phyloP scores from a whole-genome alignment of 2,113 vertebrate genomes.

The Ornithorhynchus anatinus region DNA sequence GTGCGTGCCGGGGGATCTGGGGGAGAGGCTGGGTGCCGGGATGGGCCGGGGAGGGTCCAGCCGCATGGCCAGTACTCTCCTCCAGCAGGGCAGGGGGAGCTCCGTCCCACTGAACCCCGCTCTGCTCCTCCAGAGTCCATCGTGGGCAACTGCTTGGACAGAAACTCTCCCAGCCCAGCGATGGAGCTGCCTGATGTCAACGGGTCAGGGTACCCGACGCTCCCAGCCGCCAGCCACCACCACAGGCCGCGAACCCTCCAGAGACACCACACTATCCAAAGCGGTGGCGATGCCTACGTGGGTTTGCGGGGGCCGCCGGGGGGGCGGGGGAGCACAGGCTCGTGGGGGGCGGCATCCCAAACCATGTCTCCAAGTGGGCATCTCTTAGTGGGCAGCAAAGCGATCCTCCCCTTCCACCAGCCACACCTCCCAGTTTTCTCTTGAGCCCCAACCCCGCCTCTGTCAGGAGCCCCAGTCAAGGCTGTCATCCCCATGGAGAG shows the following conservation, averaged over 20 bases:
- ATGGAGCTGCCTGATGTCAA: constrained; percentile 91
- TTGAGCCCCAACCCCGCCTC: no score
- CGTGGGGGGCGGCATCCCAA: rapidly evolving
- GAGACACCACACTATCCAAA: constrained; percentile 98
- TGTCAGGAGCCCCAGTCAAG: no score
- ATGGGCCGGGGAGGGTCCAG: not conserved
- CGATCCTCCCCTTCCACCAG: not conserved
- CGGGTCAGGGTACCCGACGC: constrained; percentile 77
- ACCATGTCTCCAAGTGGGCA: not conserved
- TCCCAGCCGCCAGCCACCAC: constrained; percentile 72
- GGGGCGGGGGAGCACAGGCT: no score
- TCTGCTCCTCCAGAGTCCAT: constrained; percentile 64
- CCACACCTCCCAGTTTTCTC: not conserved
- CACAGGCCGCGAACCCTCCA: constrained; percentile 86
- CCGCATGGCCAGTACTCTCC: rapidly evolving
- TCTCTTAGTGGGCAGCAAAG: rapidly evolving
- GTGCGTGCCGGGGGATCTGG: no score
- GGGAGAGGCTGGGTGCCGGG: not conserved
- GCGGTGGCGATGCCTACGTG: constrained; percentile 95
- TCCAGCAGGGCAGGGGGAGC: rapidly evolving
- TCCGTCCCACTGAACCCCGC: not conserved
- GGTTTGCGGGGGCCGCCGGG: no score
- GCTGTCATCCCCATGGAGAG: no score
- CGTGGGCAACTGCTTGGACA: constrained; percentile 80
- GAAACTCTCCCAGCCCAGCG: constrained; percentile 78